Conservation (phyloP, 2,113 vertebrate species). For the Leucopsar rothschildi region DNA sequence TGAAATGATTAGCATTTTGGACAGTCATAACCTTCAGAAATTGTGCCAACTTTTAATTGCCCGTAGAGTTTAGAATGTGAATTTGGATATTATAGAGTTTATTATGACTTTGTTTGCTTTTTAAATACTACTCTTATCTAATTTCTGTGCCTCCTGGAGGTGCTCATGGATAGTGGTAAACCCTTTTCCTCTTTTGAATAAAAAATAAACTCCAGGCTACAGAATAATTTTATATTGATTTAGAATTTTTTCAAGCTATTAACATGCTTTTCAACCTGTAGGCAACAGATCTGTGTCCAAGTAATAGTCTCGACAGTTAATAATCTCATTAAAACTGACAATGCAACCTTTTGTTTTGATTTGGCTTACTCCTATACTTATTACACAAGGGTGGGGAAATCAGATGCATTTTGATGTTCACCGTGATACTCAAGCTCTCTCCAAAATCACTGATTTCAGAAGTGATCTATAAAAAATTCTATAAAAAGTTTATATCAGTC, state of each 20-base stretch:
- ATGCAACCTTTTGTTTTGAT: neutral
- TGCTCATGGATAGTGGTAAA: neutral
- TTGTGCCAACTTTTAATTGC: neutral
- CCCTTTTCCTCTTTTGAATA: neutral
- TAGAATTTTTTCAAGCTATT: neutral
- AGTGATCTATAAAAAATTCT: neutral
- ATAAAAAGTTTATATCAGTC: neutral
- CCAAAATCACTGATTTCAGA: neutral
- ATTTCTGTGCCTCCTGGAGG: neutral
- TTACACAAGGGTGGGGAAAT: neutral
- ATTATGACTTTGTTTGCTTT: neutral
- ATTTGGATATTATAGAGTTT: neutral
- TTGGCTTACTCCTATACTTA: neutral
- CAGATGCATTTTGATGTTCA: neutral
- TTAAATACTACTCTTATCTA: neutral
- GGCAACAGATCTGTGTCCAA: neutral
- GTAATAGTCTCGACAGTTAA: neutral
- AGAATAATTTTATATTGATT: neutral
- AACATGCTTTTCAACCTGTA: neutral
- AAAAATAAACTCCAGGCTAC: neutral
- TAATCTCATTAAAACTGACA: neutral
- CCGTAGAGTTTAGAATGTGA: neutral
- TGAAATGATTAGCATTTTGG: neutral
- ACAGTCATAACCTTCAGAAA: neutral
- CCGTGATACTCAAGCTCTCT: rapidly evolving